phyloP scores from a whole-genome alignment of 2,113 vertebrate genomes.

The Grammomys surdaster region DNA sequence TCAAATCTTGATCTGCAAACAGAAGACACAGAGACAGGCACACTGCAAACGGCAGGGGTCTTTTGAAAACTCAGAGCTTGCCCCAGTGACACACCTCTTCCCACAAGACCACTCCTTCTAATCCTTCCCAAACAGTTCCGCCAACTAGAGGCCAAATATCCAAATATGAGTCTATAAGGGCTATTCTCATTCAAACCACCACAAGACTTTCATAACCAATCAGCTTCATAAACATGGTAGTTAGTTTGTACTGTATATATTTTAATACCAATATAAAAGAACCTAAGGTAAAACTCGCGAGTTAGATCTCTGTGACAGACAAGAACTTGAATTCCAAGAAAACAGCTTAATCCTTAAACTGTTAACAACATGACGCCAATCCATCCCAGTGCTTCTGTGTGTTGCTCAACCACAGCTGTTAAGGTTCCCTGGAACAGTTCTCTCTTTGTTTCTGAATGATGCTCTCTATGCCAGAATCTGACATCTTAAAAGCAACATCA shows the following conservation, averaged over 20 bases:
- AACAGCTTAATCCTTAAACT: neutral
- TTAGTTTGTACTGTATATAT: neutral
- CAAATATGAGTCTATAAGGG: neutral
- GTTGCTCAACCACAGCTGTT: neutral
- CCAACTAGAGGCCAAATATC: neutral
- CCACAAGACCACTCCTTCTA: neutral
- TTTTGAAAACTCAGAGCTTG: neutral
- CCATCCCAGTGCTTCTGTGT: neutral
- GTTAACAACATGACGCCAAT: neutral
- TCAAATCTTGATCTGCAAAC: neutral
- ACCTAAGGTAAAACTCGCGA: neutral
- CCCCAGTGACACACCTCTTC: neutral
- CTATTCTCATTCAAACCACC: neutral
- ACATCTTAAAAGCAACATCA: neutral
- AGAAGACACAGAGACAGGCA: neutral
- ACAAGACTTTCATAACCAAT: neutral
- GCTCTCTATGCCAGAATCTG: neutral
- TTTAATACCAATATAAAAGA: neutral
- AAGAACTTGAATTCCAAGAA: neutral
- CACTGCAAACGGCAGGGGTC: neutral
- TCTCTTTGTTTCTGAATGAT: neutral
- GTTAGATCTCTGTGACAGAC: neutral
- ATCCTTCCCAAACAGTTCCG: neutral
- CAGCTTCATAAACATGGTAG: neutral
- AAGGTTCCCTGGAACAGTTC: neutral